Base-by-base conservation (phyloP, 2,113 vertebrate species). In the Genyomyrus donnyi region DNA sequence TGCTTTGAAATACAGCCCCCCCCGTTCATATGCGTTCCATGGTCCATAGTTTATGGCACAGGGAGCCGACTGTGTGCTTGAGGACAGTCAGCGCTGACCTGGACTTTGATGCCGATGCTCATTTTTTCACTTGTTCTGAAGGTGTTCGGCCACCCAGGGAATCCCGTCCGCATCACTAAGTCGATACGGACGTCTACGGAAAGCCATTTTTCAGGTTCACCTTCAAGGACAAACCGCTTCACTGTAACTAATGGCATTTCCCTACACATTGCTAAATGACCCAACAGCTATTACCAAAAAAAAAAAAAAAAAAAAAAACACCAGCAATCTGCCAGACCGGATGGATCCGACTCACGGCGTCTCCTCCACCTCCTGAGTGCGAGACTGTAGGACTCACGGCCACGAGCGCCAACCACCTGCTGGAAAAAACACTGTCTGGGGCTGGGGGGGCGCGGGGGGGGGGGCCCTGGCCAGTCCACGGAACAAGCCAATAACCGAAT, bases 181-280 rank as follows among this genome's bases (percentile, higher is more conserved):
- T 77, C 74, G 13, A 42, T 42, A 42, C 35, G 15, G 70, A 77
- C 74, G 74, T 77, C 74, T 42, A 19, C 31, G 35, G 13, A 35
- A 77, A 77, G 74, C 74, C 74, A 42, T 42, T 77, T n/a, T 42
- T 77, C 74, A 77, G 74, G 74, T 77, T 77, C 35, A 19, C 35
- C 74, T 77, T 77, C 74, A 77, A 77, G 74, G 74, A 77, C 74
- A 77, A 77, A 77, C 74, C 74, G 74, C 74, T 77, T 77, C 74
- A 77, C 74, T 77, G 74, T 77, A 77, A 77, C 74, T 77, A 77
- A 77, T 77, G 74, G 35, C 74, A 77, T 77, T 77, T 77, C 31
- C 74, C 74, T 77, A 77, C 74, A 42, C 74, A 77, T 77, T 77
- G 74, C 74, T 77, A 39, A 77, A 77, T 42, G 74, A n/a, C 74